Evolutionary conservation across 2,888 invertebrate species (phyloP).

Genomic region (Anthophora plumipes): DNA sequence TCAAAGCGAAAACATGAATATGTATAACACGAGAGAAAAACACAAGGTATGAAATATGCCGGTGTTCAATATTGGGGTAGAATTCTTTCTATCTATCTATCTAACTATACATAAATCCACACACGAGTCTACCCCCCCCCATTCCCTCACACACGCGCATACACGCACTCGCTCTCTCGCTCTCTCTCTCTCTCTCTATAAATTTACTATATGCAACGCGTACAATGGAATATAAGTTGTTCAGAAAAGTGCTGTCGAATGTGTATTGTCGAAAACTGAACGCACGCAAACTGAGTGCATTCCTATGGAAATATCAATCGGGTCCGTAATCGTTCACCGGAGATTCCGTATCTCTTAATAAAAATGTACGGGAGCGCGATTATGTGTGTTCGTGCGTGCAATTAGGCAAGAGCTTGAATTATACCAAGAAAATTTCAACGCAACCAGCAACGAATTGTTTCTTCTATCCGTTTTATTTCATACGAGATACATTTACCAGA

Average conservation of each 20-base stretch:
- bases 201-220: no score
- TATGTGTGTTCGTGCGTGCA: constrained; percentile 1
- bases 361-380: background rate
- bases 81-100: background rate
- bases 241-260: background rate
- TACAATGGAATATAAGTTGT: background rate
- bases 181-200: no score
- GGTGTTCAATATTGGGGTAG: background rate
- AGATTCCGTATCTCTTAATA: background rate
- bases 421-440: constrained; percentile 52
- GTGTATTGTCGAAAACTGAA: background rate
- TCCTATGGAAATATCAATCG: background rate
- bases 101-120: background rate
- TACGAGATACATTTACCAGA: constrained; percentile 59
- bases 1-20: background rate
- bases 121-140: no score
- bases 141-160: no score
- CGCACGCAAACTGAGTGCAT: background rate
- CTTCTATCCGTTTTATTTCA: constrained; percentile 65
- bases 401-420: constrained; percentile 32
- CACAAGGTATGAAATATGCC: background rate
- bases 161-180: no score
- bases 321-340: background rate
- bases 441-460: constrained; percentile 52
- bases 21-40: background rate